Percentiles rank a stretch among this genome's conserved stretches.
These are phyloP conservation scores for Villa cingulata DNA, from an alignment of 2,888 invertebrate genomes.

Conservation along the genomic window DNA sequence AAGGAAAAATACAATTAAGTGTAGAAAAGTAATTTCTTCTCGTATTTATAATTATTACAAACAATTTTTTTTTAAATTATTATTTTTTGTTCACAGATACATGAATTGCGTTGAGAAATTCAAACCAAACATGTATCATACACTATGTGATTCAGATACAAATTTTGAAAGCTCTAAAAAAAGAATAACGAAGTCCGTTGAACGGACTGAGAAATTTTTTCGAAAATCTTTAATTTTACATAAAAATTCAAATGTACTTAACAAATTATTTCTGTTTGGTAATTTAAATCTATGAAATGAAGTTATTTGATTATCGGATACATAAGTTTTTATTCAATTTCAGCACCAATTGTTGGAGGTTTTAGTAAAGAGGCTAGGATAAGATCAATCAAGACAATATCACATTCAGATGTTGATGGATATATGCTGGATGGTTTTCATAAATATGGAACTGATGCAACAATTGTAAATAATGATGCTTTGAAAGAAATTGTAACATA, in stretches of 20 bases:
- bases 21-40: slow-evolving; percentile 39
- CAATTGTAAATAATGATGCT: slow-evolving; percentile 41
- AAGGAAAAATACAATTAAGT: slow-evolving; percentile 56
- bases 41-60: background rate
- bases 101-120: slow-evolving; percentile 65
- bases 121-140: slow-evolving; percentile 69
- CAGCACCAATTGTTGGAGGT: slow-evolving; percentile 46
- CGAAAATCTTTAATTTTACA: slow-evolving; percentile 54
- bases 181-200: slow-evolving; percentile 55
- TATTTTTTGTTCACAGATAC: slow-evolving; percentile 41
- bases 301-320: background rate
- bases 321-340: slow-evolving; percentile 3
- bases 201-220: slow-evolving; percentile 52
- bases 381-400: slow-evolving; percentile 46
- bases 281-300: slow-evolving; percentile 11
- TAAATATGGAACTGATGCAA: slow-evolving; percentile 47
- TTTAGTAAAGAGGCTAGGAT: slow-evolving; percentile 50
- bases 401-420: slow-evolving; percentile 47
- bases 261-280: slow-evolving; percentile 40
- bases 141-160: slow-evolving; percentile 55
- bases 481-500: slow-evolving; percentile 47
- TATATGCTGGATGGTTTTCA: slow-evolving; percentile 73
- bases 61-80: too few relatives aligned
- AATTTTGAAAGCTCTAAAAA: slow-evolving; percentile 49
- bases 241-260: slow-evolving; percentile 39